These are phyloP conservation scores for Zaprionus gabonicus DNA, from an alignment of 1,140 invertebrate species.

Conservation along the genomic window DNA sequence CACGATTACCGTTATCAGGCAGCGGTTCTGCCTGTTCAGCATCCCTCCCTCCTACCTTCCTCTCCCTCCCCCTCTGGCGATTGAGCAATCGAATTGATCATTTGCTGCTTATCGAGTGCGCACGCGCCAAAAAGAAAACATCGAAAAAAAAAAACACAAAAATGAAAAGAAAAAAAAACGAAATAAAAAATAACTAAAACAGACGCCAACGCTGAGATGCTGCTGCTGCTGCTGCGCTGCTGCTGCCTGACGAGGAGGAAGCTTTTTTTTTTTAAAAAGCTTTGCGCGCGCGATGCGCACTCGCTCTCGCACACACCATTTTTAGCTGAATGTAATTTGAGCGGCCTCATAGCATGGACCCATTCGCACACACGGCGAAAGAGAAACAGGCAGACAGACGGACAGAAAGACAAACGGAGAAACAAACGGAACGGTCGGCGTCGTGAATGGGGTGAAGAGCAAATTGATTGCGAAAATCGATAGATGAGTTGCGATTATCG, in stretches of 20 bases:
- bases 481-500: conserved; percentile 24
- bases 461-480: conserved; percentile 34
- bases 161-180: conserved; percentile 24
- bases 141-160: conserved; percentile 20
- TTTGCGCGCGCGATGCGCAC: conserved; percentile 39
- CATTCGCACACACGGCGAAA: conserved; percentile 64
- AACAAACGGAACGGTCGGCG: conserved; percentile 2
- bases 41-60: background rate
- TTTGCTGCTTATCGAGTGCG: conserved; percentile 39
- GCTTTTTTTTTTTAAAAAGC: conserved; percentile 57
- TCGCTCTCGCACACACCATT: conserved; percentile 80
- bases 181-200: conserved; percentile 26
- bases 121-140: conserved; percentile 63
- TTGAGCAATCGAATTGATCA: conserved; percentile 60
- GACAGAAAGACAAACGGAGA: conserved; percentile 6
- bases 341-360: conserved; percentile 75
- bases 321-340: conserved; percentile 84
- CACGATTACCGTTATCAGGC: conserved; percentile 71
- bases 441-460: conserved; percentile 35
- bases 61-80: conserved; percentile 39
- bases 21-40: conserved; percentile 40
- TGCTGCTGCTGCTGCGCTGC: background rate
- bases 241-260: conserved; percentile 3
- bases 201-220: conserved; percentile 16
- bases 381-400: background rate